Base-by-base conservation (phyloP, 2,797 vertebrate species). In the Coluber constrictor region DNA sequence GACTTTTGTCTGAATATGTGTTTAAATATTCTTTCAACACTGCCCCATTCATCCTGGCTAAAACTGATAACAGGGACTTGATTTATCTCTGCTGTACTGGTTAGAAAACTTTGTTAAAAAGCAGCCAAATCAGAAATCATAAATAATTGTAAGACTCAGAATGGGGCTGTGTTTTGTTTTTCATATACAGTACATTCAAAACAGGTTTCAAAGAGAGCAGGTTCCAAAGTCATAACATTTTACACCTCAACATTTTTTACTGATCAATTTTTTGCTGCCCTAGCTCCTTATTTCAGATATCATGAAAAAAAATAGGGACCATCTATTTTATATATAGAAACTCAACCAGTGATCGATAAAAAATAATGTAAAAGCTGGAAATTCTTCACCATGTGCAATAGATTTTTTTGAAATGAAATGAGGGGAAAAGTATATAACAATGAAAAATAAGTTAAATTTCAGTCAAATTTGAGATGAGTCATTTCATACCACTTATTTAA, bases 311-410 rank as follows among this genome's bases (percentile, higher is more conserved):
- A 63, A n/a, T 89, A 32, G 56, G 43, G 91, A 25, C 3, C 32
- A 16, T 90, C 66, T 90, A 47, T 83, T 91, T 32, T 90, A 29
- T 88, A 18, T 90, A 47, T 63, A 90, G 9, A 61, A 63, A 66
- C 79, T 55, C 59, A 92, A 59, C 47, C 59, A n/a, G 51, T 89
- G 70, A 92, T 92, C 87, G 89, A 70, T 89, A 59, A 37, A 55
- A 43, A 92, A 94, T 27, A 90, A 92, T 83, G 63, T 89, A 55
- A 89, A 89, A 91, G 47, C n/a, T 90, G 74, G 27, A 86, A 94
- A 92, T 90, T 57, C 70, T 90, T 86, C 89, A 15, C 86, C 89
- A 60, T 63, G 87, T 83, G 5, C 90, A 37, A 37, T 51, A 66
- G 59, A 87, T 90, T 60, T 51, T 25, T 56, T 88, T 88, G 63